phyloP scores from a whole-genome alignment of 1,140 invertebrate genomes.

The Pogonus chalceus region DNA sequence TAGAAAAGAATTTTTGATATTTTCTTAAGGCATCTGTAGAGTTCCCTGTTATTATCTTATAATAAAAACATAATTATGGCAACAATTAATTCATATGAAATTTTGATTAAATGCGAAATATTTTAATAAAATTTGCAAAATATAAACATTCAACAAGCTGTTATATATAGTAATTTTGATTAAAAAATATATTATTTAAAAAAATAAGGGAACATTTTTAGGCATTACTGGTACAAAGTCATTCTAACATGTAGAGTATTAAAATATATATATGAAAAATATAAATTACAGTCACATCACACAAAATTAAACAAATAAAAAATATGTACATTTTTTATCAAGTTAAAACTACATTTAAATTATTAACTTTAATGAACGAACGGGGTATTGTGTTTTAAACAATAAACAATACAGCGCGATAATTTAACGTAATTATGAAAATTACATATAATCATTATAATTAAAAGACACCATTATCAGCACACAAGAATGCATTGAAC shows the following conservation, averaged over 20 bases:
- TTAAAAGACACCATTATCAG: neutral
- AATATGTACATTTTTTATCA: neutral
- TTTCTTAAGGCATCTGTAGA: constrained; percentile 4
- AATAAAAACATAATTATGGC: constrained; percentile 2
- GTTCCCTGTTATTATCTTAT: neutral
- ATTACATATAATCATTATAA: too few relatives aligned
- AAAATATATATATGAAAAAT: constrained; percentile 7
- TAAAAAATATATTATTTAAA: neutral
- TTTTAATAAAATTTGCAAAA: neutral
- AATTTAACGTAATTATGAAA: too few relatives aligned
- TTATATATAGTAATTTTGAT: neutral
- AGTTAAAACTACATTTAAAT: neutral
- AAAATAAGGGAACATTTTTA: neutral
- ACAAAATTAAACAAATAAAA: constrained; percentile 2
- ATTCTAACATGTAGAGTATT: neutral
- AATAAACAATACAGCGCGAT: too few relatives aligned
- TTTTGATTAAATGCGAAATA: neutral
- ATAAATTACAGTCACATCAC: constrained; percentile 1
- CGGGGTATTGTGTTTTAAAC: too few relatives aligned
- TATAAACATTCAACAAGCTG: neutral
- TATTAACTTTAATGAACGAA: too few relatives aligned
- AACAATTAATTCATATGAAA: neutral
- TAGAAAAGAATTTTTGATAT: too few relatives aligned
- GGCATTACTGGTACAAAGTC: neutral
- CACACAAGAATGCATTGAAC: too few relatives aligned